These are phyloP conservation scores for Oncorhynchus tshawytscha DNA, from an alignment of 2,113 vertebrate species.

Conservation along the genomic window DNA sequence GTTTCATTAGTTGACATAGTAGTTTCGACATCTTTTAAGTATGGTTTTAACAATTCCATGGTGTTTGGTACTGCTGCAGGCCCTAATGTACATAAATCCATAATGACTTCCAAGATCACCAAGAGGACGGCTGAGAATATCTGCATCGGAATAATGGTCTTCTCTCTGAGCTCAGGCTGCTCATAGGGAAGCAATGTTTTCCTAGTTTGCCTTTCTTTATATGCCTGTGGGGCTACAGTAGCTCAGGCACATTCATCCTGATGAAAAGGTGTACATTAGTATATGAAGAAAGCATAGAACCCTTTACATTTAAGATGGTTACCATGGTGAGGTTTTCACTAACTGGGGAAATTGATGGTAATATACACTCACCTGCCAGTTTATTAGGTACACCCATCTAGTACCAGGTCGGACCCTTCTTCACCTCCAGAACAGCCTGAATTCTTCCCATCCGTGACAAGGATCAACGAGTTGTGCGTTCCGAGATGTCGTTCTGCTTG, in stretches of 20 bases:
- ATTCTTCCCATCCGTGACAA: too few relatives aligned
- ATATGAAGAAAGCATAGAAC: not conserved
- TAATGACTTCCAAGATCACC: conserved; percentile 13
- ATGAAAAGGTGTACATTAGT: not conserved
- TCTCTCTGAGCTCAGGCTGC: not conserved
- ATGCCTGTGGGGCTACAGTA: not conserved
- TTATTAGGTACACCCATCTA: too few relatives aligned
- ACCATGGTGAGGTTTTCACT: not conserved
- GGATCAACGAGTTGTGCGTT: too few relatives aligned
- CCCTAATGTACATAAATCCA: not conserved
- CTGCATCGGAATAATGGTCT: conserved; percentile 6
- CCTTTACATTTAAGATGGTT: not conserved
- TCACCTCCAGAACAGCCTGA: not conserved
- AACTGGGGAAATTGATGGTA: too few relatives aligned
- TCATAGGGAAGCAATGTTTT: not conserved
- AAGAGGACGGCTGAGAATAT: conserved; percentile 20
- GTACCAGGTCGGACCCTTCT: too few relatives aligned
- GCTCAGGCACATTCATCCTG: not conserved
- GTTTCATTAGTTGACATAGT: not conserved
- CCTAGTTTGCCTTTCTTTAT: not conserved
- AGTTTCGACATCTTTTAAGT: not conserved
- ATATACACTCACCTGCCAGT: too few relatives aligned
- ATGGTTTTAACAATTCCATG: not conserved
- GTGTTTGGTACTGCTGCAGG: not conserved
- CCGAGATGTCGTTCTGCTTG: too few relatives aligned